Evolutionary conservation across 2,888 invertebrate genomes (phyloP).

Genomic region (Eupithecia pulchellata): DNA sequence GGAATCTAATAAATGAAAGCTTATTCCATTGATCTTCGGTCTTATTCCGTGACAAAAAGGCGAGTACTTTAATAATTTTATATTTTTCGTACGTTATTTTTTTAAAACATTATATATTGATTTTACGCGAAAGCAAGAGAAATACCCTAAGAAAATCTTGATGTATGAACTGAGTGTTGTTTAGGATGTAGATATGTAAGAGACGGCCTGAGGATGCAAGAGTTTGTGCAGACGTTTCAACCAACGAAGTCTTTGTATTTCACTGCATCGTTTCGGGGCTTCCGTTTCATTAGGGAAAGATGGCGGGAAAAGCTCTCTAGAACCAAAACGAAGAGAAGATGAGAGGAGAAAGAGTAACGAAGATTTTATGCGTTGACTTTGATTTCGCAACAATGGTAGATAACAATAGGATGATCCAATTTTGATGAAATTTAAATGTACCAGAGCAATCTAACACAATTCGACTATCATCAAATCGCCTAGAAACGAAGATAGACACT

Average conservation of each 20-base stretch:
- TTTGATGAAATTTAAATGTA: neutral
- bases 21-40: too few relatives aligned
- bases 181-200: neutral
- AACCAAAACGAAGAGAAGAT: slow-evolving; percentile 9
- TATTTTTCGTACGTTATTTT: too few relatives aligned
- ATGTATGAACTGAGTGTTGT: neutral
- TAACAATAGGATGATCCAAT: neutral
- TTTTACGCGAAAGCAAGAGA: too few relatives aligned
- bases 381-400: too few relatives aligned
- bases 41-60: too few relatives aligned
- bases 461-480: too few relatives aligned
- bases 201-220: slow-evolving; percentile 45
- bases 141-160: too few relatives aligned
- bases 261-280: slow-evolving; percentile 58
- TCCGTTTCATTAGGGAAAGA: slow-evolving; percentile 64
- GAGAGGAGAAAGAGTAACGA: neutral
- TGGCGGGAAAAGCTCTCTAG: slow-evolving; percentile 57
- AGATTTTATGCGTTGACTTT: neutral
- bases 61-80: too few relatives aligned
- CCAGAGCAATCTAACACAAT: neutral
- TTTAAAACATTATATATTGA: too few relatives aligned
- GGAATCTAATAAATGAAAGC: too few relatives aligned
- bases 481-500: neutral
- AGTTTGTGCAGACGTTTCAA: slow-evolving; percentile 63
- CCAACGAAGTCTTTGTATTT: slow-evolving; percentile 71